Base-by-base conservation (phyloP, 2,797 vertebrate genomes). In the Eupleurogrammus muticus region DNA sequence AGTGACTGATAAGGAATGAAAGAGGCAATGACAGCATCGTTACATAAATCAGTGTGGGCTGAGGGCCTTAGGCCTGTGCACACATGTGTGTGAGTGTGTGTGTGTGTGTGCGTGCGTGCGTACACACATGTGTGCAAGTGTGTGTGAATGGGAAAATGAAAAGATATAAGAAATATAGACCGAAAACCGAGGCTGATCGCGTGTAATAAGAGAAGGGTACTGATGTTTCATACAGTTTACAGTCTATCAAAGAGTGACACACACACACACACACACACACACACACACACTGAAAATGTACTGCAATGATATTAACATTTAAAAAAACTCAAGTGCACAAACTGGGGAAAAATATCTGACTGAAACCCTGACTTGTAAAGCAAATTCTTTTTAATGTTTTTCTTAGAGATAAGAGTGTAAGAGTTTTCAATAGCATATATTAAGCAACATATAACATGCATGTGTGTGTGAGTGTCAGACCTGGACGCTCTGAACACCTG, bases 401-500 rank as follows among this genome's bases (percentile, higher is more conserved):
- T 6, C 34, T 35, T 11, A 38, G 12, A 12, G 11, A 3, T 38
- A 38, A 38, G 36, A 38, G 36, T 38, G 13, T 13, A 38, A 38
- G 11, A 38, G 0, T n/a, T n/a, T n/a, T n/a, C n/a, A n/a, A n/a
- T n/a, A n/a, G n/a, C n/a, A n/a, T n/a, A n/a, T 38, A 32, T 52
- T 9, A 9, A 32, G 1, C 14, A 51, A 51, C 4, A n/a, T n/a
- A n/a, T n/a, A 3, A 16, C 17, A 17, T 17, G 14, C n/a, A 53
- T 19, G 19, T n/a, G n/a, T 34, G 28, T 28, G 28, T 28, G 28
- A 3, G n/a, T 24, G 11, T 57, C 93, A 86, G 50, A 99, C 98
- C 97, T 97, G 83, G 98, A 99, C 21, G 97, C 98, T 76, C 96
- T 91, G 89, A 99, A 99, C 34, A 99, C 97, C 80, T 99, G 97